These are phyloP conservation scores for Poeciliopsis infans DNA, from an alignment of 2,797 vertebrate species.

Conservation along the genomic window DNA sequence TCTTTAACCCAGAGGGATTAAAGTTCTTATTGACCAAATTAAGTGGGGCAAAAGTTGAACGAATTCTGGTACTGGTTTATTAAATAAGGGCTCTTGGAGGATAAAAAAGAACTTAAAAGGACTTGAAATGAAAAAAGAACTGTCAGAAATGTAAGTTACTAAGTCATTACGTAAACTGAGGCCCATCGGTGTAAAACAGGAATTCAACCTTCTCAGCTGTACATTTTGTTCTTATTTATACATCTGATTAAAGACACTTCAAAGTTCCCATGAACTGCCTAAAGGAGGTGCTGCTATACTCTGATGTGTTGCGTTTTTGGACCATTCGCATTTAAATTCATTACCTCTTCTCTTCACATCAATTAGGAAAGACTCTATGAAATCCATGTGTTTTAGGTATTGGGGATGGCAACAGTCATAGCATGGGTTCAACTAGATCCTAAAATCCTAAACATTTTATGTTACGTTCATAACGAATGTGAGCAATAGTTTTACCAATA, in stretches of 20 bases:
- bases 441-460: not conserved
- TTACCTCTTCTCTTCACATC: not conserved
- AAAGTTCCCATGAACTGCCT: conserved; percentile 14
- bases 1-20: not conserved
- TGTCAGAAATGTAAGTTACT: not conserved
- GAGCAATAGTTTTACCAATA: not conserved
- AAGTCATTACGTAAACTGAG: not conserved
- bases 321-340: conserved; percentile 14
- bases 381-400: not conserved
- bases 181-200: not conserved
- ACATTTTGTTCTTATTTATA: conserved; percentile 38
- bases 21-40: not conserved
- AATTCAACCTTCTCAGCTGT: conserved; percentile 7
- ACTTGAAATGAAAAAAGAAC: too few relatives aligned
- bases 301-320: conserved; percentile 26
- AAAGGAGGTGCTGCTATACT: conserved; percentile 52
- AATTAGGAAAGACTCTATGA: conserved; percentile 2
- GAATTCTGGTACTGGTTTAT: not conserved
- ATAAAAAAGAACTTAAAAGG: not conserved
- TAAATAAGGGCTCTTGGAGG: not conserved
- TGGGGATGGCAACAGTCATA: not conserved
- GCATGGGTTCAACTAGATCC: too few relatives aligned
- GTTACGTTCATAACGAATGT: not conserved
- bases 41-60: not conserved
- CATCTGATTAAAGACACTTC: not conserved